A percentile compares a stretch with the other conserved stretches of the same genome.
These are phyloP conservation scores for Microcebus jonahi DNA, from an alignment of 2,113 vertebrate species.

Conservation along the genomic window DNA sequence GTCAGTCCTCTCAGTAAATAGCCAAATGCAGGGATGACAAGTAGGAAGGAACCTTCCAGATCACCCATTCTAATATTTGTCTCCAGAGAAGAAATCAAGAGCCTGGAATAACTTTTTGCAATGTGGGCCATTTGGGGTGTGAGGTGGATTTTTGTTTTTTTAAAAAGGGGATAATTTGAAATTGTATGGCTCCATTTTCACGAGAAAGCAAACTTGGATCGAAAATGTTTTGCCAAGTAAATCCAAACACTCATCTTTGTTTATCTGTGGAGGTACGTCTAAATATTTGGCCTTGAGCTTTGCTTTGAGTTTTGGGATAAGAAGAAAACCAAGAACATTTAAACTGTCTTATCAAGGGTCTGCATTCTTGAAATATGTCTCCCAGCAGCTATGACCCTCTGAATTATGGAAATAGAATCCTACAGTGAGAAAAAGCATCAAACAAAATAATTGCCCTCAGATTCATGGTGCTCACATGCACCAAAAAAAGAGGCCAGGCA, in stretches of 20 bases:
- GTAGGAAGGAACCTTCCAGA: background rate
- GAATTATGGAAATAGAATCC: background rate
- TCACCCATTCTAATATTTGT: background rate
- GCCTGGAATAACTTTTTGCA: background rate
- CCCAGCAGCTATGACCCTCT: background rate
- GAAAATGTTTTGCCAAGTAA: constrained; percentile 10
- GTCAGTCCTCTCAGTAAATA: background rate
- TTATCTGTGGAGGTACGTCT: background rate
- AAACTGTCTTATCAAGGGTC: background rate
- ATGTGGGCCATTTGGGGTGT: background rate
- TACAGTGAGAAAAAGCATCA: background rate
- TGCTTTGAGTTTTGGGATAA: constrained; percentile 21
- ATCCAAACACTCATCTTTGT: background rate
- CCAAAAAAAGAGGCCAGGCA: background rate
- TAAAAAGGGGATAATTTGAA: background rate
- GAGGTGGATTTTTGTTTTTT: background rate
- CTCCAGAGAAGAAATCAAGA: background rate
- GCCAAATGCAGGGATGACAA: background rate
- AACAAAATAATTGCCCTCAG: background rate
- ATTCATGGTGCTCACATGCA: background rate
- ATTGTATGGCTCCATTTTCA: constrained; percentile 21
- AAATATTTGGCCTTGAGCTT: constrained; percentile 34
- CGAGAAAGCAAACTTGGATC: background rate
- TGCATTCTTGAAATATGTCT: background rate
- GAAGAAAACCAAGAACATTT: background rate